A percentile compares a stretch with the other conserved stretches of the same genome.
These are phyloP conservation scores for Cyclargus thomasi DNA, from an alignment of 1,140 invertebrate species.

Conservation along the genomic window DNA sequence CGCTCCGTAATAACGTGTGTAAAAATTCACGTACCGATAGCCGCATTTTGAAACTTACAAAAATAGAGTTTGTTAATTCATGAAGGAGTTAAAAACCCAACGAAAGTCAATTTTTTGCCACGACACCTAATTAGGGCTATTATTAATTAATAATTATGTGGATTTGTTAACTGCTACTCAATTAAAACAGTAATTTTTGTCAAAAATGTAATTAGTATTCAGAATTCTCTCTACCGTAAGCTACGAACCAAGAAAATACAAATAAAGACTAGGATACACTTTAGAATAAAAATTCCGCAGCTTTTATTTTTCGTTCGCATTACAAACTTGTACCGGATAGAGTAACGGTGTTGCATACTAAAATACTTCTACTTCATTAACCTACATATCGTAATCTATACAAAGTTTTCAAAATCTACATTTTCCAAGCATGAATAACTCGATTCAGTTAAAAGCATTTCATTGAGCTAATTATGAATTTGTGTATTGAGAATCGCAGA, in stretches of 20 bases:
- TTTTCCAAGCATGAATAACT: background rate
- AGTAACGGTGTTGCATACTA: slow-evolving; percentile 7
- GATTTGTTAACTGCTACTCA: no score
- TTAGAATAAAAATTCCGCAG: slow-evolving; percentile 2
- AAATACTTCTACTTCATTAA: background rate
- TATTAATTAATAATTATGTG: no score
- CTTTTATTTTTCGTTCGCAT: background rate
- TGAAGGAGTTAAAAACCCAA: no score
- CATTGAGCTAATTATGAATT: background rate
- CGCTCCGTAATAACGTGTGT: background rate
- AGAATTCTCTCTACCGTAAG: background rate
- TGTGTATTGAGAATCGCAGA: background rate
- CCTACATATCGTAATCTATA: slow-evolving; percentile 6
- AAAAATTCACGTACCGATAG: background rate
- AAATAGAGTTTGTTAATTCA: background rate
- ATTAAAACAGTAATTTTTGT: no score
- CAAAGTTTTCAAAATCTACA: background rate
- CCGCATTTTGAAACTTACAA: background rate
- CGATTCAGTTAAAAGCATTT: background rate
- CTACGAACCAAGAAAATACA: background rate
- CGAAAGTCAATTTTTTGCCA: no score
- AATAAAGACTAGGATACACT: background rate
- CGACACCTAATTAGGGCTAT: no score
- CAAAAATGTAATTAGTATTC: background rate
- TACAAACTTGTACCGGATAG: slow-evolving; percentile 3